Percentiles rank a stretch among this genome's conserved stretches.
phyloP scores from a whole-genome alignment of 1,140 invertebrate species.

The Lucilia cuprina region DNA sequence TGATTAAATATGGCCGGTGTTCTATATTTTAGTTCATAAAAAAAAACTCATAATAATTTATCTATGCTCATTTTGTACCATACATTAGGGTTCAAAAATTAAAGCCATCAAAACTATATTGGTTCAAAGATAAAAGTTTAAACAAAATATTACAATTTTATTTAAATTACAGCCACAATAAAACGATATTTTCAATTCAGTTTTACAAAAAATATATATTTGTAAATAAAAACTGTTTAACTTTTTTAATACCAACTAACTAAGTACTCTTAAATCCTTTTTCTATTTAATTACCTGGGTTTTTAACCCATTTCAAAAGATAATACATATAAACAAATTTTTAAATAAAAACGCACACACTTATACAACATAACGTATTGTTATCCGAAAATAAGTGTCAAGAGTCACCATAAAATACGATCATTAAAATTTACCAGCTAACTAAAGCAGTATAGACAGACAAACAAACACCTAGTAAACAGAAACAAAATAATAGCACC shows the following conservation, averaged over 20 bases:
- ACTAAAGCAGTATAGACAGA: not conserved
- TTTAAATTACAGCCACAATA: no score
- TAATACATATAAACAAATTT: not conserved
- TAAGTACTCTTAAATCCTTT: not conserved
- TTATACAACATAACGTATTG: not conserved
- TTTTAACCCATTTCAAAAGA: slow-evolving; percentile 6
- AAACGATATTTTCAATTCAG: no score
- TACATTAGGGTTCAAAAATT: no score
- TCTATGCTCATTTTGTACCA: no score
- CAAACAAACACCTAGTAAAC: no score
- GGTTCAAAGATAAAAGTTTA: no score
- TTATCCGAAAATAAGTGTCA: slow-evolving; percentile 14
- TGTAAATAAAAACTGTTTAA: not conserved
- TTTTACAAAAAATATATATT: not conserved
- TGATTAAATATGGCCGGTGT: no score
- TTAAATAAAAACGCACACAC: not conserved
- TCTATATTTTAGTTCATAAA: no score
- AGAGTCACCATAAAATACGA: slow-evolving; percentile 14
- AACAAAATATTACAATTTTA: no score
- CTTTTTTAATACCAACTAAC: not conserved
- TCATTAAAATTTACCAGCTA: not conserved
- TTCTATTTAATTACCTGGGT: slow-evolving; percentile 5
- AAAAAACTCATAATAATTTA: no score
- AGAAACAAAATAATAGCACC: not conserved
- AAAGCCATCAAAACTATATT: no score